Percentiles rank a stretch among this genome's conserved stretches.
These are phyloP conservation scores for Baronia brevicornis DNA, from an alignment of 2,888 invertebrate genomes.

Conservation along the genomic window DNA sequence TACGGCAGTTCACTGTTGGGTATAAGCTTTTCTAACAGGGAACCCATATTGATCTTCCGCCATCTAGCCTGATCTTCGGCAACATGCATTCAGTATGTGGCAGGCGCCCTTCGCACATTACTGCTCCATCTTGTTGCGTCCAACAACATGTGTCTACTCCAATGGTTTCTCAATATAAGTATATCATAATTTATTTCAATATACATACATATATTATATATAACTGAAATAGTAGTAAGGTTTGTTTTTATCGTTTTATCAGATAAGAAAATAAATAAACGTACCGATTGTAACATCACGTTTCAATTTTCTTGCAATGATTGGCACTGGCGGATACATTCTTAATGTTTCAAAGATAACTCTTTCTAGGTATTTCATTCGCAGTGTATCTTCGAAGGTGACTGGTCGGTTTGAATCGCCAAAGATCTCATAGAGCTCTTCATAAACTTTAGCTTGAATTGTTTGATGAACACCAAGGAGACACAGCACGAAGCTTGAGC, in stretches of 20 bases:
- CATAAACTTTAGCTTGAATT: slow-evolving; percentile 84
- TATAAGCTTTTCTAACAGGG: too few relatives aligned
- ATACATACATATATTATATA: too few relatives aligned
- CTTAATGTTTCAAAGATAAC: slow-evolving; percentile 86
- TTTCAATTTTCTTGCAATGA: slow-evolving; percentile 83
- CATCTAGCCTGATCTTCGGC: too few relatives aligned
- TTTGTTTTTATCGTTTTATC: background rate
- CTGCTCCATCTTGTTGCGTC: too few relatives aligned
- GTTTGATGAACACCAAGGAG: slow-evolving; percentile 87
- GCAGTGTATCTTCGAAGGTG: slow-evolving; percentile 85
- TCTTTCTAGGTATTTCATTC: slow-evolving; percentile 88
- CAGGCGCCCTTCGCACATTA: too few relatives aligned
- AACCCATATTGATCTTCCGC: too few relatives aligned
- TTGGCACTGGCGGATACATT: slow-evolving; percentile 87
- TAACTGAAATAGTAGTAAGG: slow-evolving; percentile 2
- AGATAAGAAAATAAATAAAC: slow-evolving; percentile 7
- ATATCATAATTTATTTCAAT: too few relatives aligned
- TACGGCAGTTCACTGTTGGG: too few relatives aligned
- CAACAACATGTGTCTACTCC: too few relatives aligned
- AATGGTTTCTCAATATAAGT: too few relatives aligned
- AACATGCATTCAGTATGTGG: too few relatives aligned
- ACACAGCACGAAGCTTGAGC: slow-evolving; percentile 90
- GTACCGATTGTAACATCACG: slow-evolving; percentile 81
- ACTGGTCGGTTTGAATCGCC: slow-evolving; percentile 85
- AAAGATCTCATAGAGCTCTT: slow-evolving; percentile 85